phyloP scores from a whole-genome alignment of 35 echinoderm and acorn worm genomes.

The Amphiura filiformis region DNA sequence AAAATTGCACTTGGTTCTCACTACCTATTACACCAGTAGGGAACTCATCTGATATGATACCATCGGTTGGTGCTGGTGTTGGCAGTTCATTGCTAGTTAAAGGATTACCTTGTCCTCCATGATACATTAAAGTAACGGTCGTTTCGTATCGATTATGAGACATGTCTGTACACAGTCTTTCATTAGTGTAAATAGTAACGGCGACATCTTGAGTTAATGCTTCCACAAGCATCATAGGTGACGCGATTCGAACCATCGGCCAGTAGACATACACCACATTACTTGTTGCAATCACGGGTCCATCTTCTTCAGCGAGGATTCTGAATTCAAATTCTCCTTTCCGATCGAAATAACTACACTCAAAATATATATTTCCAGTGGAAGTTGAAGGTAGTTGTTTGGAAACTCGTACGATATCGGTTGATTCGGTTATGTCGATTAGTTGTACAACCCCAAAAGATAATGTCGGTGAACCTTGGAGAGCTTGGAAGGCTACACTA shows the following conservation, averaged over 20 bases:
- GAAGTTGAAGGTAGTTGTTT: slow-evolving; percentile 1
- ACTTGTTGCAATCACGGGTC: slow-evolving; percentile 15
- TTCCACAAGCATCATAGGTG: slow-evolving; percentile 6
- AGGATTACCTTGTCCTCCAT: slow-evolving; percentile 13
- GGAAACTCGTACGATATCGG: neutral
- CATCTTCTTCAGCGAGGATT: neutral
- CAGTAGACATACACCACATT: slow-evolving; percentile 26
- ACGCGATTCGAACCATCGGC: slow-evolving; percentile 7
- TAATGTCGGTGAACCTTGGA: neutral
- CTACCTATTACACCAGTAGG: neutral
- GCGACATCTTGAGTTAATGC: slow-evolving; percentile 9
- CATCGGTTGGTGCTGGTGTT: neutral
- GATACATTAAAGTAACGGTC: slow-evolving; percentile 40
- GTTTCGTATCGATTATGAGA: slow-evolving; percentile 46
- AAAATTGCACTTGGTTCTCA: slow-evolving; percentile 14
- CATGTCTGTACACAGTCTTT: slow-evolving; percentile 36
- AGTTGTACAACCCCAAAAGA: slow-evolving; percentile 19
- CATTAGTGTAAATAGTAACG: slow-evolving; percentile 15
- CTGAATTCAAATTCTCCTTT: slow-evolving; percentile 30
- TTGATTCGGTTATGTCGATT: slow-evolving; percentile 12
- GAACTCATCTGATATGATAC: slow-evolving; percentile 18
- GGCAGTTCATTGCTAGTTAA: neutral
- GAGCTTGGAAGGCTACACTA: slow-evolving; percentile 9
- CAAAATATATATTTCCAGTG: slow-evolving; percentile 35
- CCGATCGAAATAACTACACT: slow-evolving; percentile 56